phyloP scores from a whole-genome alignment of 2,113 vertebrate genomes.

The Euleptes europaea region DNA sequence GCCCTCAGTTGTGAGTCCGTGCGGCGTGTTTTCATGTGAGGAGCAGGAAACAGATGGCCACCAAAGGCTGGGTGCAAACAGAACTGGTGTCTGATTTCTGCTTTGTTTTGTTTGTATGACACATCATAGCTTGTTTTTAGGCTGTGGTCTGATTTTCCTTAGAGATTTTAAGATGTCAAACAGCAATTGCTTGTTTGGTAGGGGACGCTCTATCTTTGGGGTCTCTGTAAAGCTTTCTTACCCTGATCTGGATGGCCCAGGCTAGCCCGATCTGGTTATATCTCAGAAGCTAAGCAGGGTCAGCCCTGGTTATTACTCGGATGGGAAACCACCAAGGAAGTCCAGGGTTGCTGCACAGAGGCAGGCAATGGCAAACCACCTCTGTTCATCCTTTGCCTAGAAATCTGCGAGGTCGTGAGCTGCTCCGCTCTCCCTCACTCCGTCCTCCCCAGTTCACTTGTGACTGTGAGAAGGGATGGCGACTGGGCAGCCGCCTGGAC shows the following conservation, averaged over 20 bases:
- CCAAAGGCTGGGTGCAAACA: conserved; percentile 12
- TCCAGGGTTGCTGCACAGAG: too few species aligned
- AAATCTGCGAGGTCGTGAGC: too few species aligned
- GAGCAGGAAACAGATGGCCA: conserved; percentile 55
- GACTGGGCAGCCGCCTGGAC: background rate
- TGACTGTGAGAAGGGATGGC: background rate
- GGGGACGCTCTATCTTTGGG: background rate
- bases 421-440: too few species aligned
- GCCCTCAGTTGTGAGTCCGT: conserved; percentile 58
- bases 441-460: background rate
- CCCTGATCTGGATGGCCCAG: too few species aligned
- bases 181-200: background rate
- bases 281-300: too few species aligned
- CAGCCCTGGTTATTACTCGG: too few species aligned
- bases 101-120: conserved; percentile 13
- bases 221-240: background rate
- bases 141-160: background rate
- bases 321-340: too few species aligned
- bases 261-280: too few species aligned
- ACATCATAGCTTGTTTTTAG: background rate
- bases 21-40: conserved; percentile 52
- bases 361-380: too few species aligned
- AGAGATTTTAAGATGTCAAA: background rate
- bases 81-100: conserved; percentile 28
- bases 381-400: too few species aligned